Evolutionary conservation across 1,140 invertebrate genomes (phyloP), one percentile per base, ranked within the genome.

Genomic region (Pseudomyrmex cubaensis): DNA sequence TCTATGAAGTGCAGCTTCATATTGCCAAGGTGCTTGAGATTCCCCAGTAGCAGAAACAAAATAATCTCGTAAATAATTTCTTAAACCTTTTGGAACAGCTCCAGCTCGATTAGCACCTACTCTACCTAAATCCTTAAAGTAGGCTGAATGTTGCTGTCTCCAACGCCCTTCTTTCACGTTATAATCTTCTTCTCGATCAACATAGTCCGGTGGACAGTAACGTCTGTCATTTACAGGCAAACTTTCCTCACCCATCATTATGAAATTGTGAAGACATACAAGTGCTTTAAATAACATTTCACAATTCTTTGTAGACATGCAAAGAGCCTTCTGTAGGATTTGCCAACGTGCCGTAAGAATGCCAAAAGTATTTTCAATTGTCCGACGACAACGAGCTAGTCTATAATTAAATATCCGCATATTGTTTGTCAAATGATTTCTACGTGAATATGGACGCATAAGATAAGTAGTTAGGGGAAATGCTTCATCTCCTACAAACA

Each of bases 1-100:
- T 44, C n/a, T n/a, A n/a, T n/a, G n/a, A 64, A 64, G 62, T n/a
- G 62, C 35, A 64, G 62, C 35, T 64, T 48, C 64, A 50, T 66
- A 20, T 66, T 66, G 64, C 17, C 46, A 66, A 20, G 46, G 64
- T 48, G 22, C 64, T 12, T 66, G 44, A 66, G 35, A 48, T 66
- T 66, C 10, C 12, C 64, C 64, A 66, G 8, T 66, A 48, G 15
- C n/a, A 50, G 64, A 66, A 4, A 46, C 62, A 66, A 66, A 66
- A 66, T 66, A 66, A 48, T 66, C n/a, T 50, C 3, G 35, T 2
- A 66, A 20, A 17, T 66, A 66, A 5, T 66, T 50, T 17, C 64
- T 48, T 13, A 67, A 48, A 17, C 46, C 64, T 50, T 20, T 22
- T 10, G 64, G 3, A 3, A 67, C 17, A 67, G 64, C 12, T 48